phyloP scores from a whole-genome alignment of 2,797 vertebrate species.

The Podarcis lilfordi region DNA sequence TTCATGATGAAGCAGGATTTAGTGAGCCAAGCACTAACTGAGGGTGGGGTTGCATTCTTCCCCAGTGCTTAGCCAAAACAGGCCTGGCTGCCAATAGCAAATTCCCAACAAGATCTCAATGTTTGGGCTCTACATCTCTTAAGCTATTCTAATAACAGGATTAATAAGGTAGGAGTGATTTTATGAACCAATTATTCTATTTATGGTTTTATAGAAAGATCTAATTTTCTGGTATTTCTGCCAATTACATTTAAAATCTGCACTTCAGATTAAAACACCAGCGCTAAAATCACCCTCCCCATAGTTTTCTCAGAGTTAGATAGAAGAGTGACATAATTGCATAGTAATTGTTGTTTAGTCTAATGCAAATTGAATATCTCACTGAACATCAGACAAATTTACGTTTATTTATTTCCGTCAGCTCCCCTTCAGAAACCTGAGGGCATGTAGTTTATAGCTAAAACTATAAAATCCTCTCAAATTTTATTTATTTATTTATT shows the following conservation, averaged over 20 bases:
- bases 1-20: conserved; percentile 6
- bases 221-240: background rate
- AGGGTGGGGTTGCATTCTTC: background rate
- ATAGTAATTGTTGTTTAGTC: background rate
- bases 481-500: too few species aligned
- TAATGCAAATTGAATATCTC: background rate
- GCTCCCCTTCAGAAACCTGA: background rate
- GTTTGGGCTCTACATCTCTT: background rate
- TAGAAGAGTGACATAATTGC: background rate
- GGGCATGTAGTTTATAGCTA: background rate
- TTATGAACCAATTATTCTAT: background rate
- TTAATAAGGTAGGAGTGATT: background rate
- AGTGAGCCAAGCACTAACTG: conserved; percentile 6
- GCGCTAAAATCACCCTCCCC: background rate
- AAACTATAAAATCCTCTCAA: background rate
- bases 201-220: background rate
- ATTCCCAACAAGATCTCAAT: background rate
- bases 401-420: background rate
- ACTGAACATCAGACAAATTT: background rate
- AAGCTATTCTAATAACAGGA: background rate
- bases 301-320: background rate
- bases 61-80: conserved; percentile 3
- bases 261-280: too few species aligned
- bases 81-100: background rate
- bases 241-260: background rate